Percentiles rank a stretch among this genome's conserved stretches.
Evolutionary conservation across 2,888 invertebrate genomes (phyloP).

Genomic region (Heliconius cydno): DNA sequence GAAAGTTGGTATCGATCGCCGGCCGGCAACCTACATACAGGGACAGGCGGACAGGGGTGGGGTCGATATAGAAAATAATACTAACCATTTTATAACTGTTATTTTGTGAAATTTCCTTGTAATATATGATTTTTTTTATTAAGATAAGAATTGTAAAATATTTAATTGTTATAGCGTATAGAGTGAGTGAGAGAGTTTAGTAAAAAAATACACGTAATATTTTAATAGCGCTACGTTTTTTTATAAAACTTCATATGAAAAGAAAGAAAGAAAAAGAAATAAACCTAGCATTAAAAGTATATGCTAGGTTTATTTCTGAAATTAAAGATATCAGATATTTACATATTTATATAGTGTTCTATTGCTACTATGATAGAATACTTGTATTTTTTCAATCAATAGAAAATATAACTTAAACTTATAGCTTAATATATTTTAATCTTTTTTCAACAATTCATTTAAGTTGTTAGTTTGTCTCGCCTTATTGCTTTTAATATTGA

Average conservation of each 20-base stretch:
- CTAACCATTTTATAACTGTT: slow-evolving; percentile 9
- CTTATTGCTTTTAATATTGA: not conserved
- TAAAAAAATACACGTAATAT: slow-evolving; percentile 1
- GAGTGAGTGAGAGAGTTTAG: not conserved
- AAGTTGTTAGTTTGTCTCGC: too few species aligned
- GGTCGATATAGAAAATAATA: slow-evolving; percentile 30
- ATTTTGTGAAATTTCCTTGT: not conserved
- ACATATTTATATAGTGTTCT: too few species aligned
- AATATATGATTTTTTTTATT: not conserved
- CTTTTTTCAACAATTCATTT: too few species aligned
- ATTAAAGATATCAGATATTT: too few species aligned
- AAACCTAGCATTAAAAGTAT: too few species aligned
- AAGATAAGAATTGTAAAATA: not conserved
- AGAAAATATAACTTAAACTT: too few species aligned
- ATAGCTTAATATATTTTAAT: too few species aligned
- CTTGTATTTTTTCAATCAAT: too few species aligned
- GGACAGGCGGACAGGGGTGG: slow-evolving; percentile 37
- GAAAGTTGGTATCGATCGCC: slow-evolving; percentile 52
- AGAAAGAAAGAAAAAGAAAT: too few species aligned
- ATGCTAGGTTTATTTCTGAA: too few species aligned
- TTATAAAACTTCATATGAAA: too few species aligned
- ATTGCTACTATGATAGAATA: too few species aligned
- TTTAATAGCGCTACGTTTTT: not conserved
- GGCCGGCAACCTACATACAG: slow-evolving; percentile 49
- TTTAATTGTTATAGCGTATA: not conserved